Percentiles rank a stretch among this genome's conserved stretches.
Evolutionary conservation across 1,140 invertebrate genomes (phyloP).

Genomic region (Drosophila fuyamai): DNA sequence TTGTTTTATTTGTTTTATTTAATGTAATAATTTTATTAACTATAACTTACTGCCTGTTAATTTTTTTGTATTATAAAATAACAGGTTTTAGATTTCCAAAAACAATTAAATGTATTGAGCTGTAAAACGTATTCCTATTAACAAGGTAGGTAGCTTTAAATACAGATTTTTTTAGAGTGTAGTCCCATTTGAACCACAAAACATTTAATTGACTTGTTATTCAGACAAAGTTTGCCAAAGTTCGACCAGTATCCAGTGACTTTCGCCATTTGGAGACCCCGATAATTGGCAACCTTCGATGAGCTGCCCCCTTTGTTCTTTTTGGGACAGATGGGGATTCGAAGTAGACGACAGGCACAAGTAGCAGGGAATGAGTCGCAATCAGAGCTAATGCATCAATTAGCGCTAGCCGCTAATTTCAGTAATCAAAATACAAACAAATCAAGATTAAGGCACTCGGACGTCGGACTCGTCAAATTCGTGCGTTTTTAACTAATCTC

Average conservation of each 20-base stretch:
- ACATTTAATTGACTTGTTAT: slow-evolving; percentile 54
- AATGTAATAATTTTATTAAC: too few species aligned
- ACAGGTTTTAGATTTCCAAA: too few species aligned
- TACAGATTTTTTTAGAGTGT: background rate
- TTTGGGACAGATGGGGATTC: slow-evolving; percentile 2
- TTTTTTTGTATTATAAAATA: too few species aligned
- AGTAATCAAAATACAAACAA: slow-evolving; percentile 52
- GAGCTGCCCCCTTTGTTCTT: slow-evolving; percentile 11
- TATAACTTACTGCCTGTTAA: too few species aligned
- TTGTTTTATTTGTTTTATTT: too few species aligned
- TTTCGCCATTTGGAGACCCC: slow-evolving; percentile 3
- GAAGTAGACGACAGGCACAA: slow-evolving; percentile 10
- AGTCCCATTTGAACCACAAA: background rate
- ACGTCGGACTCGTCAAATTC: slow-evolving; percentile 35
- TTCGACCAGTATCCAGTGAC: slow-evolving; percentile 5
- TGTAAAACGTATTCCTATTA: too few species aligned
- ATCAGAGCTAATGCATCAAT: slow-evolving; percentile 60
- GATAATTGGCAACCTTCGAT: slow-evolving; percentile 14
- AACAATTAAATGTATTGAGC: too few species aligned
- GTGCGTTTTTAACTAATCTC: slow-evolving; percentile 43
- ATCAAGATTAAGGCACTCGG: slow-evolving; percentile 42
- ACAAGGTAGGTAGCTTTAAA: too few species aligned
- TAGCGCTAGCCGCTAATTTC: slow-evolving; percentile 48
- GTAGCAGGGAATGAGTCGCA: slow-evolving; percentile 27
- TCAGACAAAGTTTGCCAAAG: slow-evolving; percentile 22